A percentile compares a stretch with the other conserved stretches of the same genome.
Conservation (phyloP, 2,797 vertebrate genomes). For the Aulostomus chinensis region DNA sequence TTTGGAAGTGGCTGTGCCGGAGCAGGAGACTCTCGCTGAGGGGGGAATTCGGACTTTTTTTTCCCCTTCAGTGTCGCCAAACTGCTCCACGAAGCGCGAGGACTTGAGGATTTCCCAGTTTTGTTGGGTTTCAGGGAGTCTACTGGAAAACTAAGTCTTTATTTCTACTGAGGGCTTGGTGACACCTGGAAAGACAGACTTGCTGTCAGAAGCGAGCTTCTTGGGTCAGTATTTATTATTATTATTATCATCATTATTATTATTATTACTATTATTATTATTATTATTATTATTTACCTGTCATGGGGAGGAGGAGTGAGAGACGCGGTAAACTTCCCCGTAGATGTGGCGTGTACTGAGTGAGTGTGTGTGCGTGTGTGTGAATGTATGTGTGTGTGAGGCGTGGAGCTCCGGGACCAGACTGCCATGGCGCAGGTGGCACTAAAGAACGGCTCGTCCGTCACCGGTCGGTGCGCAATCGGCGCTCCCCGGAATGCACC, state of each 20-base stretch:
- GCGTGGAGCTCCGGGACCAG: conserved; percentile 17
- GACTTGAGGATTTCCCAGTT: conserved; percentile 44
- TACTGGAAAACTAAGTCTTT: conserved; percentile 27
- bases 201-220: conserved; percentile 38
- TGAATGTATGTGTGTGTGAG: conserved; percentile 6
- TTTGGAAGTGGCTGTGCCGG: conserved; percentile 25
- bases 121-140: conserved; percentile 36
- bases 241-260: background rate
- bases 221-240: conserved; percentile 35
- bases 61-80: background rate
- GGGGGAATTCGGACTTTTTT: conserved; percentile 34
- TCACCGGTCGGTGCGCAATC: conserved; percentile 17
- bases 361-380: conserved; percentile 7
- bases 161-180: conserved; percentile 18
- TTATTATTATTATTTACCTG: too few relatives aligned
- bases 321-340: conserved; percentile 47
- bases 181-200: conserved; percentile 21
- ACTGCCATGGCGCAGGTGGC: conserved; percentile 43
- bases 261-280: background rate
- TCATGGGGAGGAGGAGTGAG: background rate
- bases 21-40: conserved; percentile 28
- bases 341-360: too few relatives aligned
- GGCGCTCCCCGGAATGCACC: background rate
- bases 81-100: conserved; percentile 4
- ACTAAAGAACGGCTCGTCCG: conserved; percentile 5